Conservation (phyloP, 2,113 vertebrate species). For the Sorex araneus region DNA sequence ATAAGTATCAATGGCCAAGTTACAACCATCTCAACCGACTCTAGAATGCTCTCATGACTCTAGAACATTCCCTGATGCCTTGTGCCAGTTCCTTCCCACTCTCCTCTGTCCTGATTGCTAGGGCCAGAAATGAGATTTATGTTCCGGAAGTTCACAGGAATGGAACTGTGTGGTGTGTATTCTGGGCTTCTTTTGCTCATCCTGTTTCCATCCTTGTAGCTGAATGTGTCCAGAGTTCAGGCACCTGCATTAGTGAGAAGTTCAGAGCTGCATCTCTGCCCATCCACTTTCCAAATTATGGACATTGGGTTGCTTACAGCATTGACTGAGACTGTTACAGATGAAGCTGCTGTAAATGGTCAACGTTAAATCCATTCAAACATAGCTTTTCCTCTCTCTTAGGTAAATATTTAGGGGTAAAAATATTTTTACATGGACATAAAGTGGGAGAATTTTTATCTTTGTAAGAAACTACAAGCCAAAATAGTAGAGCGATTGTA, state of each 20-base stretch:
- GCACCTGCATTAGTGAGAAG: background rate
- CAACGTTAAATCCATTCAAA: background rate
- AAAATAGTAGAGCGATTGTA: fast-evolving
- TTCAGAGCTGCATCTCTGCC: background rate
- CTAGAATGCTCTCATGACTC: background rate
- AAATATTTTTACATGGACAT: background rate
- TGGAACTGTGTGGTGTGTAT: fast-evolving
- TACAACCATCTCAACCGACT: background rate
- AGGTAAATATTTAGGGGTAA: background rate
- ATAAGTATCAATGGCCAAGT: background rate
- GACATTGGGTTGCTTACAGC: background rate
- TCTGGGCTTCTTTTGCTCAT: fast-evolving
- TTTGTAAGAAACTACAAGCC: background rate
- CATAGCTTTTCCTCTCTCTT: background rate
- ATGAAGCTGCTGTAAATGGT: background rate
- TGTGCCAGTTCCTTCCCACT: background rate
- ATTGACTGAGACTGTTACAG: background rate
- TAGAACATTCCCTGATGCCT: background rate
- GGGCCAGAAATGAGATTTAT: background rate
- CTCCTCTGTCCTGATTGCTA: background rate
- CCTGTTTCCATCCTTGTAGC: fast-evolving
- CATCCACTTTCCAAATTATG: background rate
- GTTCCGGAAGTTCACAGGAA: background rate
- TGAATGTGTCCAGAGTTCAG: fast-evolving
- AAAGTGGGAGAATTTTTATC: background rate